phyloP scores from a whole-genome alignment of 1,140 invertebrate species.

The Hypsibius dujardini region DNA sequence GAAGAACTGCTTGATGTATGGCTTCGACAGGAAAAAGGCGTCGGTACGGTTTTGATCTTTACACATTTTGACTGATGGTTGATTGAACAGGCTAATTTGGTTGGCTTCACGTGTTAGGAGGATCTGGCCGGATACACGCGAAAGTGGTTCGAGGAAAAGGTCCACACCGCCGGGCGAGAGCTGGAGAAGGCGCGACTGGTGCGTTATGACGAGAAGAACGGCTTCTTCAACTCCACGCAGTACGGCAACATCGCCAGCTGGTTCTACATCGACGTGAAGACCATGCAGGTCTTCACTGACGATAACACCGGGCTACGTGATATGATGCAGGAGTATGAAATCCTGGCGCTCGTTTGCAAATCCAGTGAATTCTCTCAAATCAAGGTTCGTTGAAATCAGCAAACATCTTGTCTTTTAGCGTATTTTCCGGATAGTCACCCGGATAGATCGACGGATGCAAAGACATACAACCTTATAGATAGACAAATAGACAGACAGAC shows the following conservation, averaged over 20 bases:
- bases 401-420: too few relatives aligned
- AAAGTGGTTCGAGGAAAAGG: conserved; percentile 26
- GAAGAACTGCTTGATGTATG: conserved; percentile 77
- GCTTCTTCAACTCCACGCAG: conserved; percentile 57
- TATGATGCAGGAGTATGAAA: conserved; percentile 13
- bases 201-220: conserved; percentile 62
- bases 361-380: conserved; percentile 19
- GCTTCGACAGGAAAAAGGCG: conserved; percentile 50
- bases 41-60: conserved; percentile 30
- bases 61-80: conserved; percentile 19
- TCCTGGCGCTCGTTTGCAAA: not conserved
- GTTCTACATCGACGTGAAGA: conserved; percentile 69
- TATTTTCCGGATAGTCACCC: too few relatives aligned
- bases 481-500: too few relatives aligned
- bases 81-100: too few relatives aligned
- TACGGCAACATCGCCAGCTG: conserved; percentile 80
- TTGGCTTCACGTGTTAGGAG: not conserved
- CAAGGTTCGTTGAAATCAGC: conserved; percentile 16
- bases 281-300: conserved; percentile 11
- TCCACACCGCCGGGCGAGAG: conserved; percentile 55
- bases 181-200: conserved; percentile 88
- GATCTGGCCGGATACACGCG: not conserved
- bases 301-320: conserved; percentile 17
- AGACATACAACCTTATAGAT: too few relatives aligned
- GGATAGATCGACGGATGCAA: too few relatives aligned